Evolutionary conservation across 2,113 vertebrate genomes (phyloP).

Genomic region (Indicator maculatus): DNA sequence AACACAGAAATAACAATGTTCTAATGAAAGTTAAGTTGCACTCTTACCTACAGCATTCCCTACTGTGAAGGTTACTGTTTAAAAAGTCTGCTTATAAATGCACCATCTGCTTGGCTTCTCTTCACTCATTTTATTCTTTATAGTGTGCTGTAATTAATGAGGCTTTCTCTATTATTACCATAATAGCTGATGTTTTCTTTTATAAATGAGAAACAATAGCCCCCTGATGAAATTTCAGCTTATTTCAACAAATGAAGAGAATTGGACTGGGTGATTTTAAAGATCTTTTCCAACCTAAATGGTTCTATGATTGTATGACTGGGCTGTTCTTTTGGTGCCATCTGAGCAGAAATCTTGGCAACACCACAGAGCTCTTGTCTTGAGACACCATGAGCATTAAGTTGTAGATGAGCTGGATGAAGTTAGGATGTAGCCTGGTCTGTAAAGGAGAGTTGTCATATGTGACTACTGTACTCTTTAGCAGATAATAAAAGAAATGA

Average conservation of each 20-base stretch:
- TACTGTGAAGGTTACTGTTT: constrained; percentile 64
- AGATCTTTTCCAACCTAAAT: background rate
- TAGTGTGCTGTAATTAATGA: constrained; percentile 66
- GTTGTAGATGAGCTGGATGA: background rate
- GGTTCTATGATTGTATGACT: background rate
- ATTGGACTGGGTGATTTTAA: background rate
- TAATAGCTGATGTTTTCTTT: constrained; percentile 52
- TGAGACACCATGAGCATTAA: background rate
- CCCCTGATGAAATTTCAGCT: constrained; percentile 41
- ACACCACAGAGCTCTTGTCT: background rate
- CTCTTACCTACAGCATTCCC: constrained; percentile 58
- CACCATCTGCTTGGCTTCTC: constrained; percentile 65
- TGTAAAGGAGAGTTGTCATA: background rate
- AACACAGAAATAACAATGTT: constrained; percentile 44
- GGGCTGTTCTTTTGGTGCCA: background rate
- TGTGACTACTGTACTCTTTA: background rate
- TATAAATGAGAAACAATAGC: constrained; percentile 47
- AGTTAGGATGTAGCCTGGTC: background rate
- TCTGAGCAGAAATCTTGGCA: background rate
- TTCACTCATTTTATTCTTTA: constrained; percentile 19
- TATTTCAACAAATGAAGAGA: constrained; percentile 23
- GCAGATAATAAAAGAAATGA: background rate
- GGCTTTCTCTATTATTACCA: constrained; percentile 50
- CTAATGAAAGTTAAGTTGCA: constrained; percentile 57
- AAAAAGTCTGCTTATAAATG: constrained; percentile 59